Conservation (phyloP, 1,140 invertebrate genomes). For the Bombus soroeensis region DNA sequence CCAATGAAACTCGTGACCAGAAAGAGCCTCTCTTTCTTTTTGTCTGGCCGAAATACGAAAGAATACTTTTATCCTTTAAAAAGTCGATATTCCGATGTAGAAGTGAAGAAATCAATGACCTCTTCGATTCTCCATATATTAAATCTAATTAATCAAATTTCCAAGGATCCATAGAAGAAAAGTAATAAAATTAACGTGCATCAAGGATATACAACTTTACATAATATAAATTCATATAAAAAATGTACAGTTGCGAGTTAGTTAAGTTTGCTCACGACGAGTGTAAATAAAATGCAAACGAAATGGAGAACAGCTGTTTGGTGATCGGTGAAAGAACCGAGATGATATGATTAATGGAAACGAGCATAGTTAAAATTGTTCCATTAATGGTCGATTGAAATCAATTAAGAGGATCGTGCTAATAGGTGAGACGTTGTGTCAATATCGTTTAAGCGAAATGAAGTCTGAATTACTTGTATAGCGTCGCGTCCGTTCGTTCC, state of each 20-base stretch:
- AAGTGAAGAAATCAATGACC: neutral
- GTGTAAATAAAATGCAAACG: neutral
- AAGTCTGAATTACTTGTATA: constrained; percentile 26
- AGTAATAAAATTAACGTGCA: neutral
- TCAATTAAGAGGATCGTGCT: constrained; percentile 42
- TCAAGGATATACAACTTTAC: neutral
- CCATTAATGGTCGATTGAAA: constrained; percentile 37
- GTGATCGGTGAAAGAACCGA: neutral
- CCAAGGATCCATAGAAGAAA: too few relatives aligned
- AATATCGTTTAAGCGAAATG: constrained; percentile 18
- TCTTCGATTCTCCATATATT: neutral
- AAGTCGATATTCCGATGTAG: neutral
- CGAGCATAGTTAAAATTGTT: neutral
- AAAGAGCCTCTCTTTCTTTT: constrained; percentile 5
- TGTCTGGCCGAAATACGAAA: neutral
- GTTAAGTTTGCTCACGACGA: neutral
- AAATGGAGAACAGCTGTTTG: neutral
- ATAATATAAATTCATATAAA: neutral
- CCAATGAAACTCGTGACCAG: constrained; percentile 1
- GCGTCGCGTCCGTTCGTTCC: neutral
- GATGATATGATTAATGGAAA: constrained; percentile 29
- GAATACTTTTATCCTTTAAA: too few relatives aligned
- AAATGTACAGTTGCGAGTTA: neutral
- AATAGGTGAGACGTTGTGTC: constrained; percentile 12
- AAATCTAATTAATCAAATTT: neutral